These are phyloP conservation scores for Amia ocellicauda DNA, from an alignment of 2,113 vertebrate genomes.

Conservation along the genomic window DNA sequence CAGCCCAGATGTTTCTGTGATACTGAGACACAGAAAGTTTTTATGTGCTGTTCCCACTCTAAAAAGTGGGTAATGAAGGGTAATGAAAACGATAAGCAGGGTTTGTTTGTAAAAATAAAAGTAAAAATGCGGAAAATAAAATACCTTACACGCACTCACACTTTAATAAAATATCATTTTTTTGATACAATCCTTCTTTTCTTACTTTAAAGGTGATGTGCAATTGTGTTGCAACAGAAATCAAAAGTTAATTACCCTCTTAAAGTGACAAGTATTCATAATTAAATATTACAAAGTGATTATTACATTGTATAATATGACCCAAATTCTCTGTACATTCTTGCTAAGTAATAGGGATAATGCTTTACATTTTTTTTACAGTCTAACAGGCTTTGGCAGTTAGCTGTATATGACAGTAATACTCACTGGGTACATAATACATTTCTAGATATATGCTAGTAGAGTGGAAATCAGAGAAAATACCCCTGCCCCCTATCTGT, in stretches of 20 bases:
- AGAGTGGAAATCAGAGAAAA: not conserved
- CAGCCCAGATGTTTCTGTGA: slow-evolving; percentile 25
- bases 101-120: no score
- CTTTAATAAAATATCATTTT: no score
- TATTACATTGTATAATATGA: slow-evolving; percentile 51
- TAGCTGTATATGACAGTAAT: slow-evolving; percentile 27
- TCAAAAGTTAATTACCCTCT: slow-evolving; percentile 44
- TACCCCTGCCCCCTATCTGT: not conserved
- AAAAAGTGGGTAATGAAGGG: not conserved
- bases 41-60: no score
- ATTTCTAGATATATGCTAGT: not conserved
- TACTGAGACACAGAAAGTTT: not conserved
- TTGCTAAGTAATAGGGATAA: slow-evolving; percentile 42
- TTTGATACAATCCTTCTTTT: not conserved
- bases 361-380: slow-evolving; percentile 32
- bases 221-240: slow-evolving; percentile 29
- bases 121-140: no score
- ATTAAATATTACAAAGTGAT: slow-evolving; percentile 47
- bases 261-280: slow-evolving; percentile 42
- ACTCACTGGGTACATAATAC: slow-evolving; percentile 13
- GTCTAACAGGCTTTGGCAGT: slow-evolving; percentile 39
- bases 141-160: no score
- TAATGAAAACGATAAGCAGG: not conserved
- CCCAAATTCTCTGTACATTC: slow-evolving; percentile 48
- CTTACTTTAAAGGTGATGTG: not conserved